These are phyloP conservation scores for Gonioctena quinquepunctata DNA, from an alignment of 1,140 invertebrate genomes.

Conservation along the genomic window DNA sequence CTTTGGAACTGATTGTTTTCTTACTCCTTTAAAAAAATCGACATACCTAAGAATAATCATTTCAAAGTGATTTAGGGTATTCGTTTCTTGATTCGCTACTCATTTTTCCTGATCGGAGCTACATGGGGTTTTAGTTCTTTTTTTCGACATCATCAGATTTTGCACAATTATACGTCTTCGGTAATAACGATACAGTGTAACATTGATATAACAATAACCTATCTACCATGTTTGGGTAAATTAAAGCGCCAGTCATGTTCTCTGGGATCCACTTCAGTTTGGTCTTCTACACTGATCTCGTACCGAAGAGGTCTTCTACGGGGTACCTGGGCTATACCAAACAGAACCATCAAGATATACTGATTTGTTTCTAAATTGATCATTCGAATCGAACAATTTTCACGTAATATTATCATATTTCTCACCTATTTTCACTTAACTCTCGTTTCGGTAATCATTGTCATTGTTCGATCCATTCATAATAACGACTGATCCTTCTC, in stretches of 20 bases:
- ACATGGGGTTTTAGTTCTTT: not conserved
- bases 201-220: slow-evolving; percentile 22
- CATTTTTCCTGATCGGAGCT: not conserved
- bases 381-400: slow-evolving; percentile 15
- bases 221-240: slow-evolving; percentile 55
- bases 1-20: no score
- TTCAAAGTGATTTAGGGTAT: no score
- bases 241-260: slow-evolving; percentile 63
- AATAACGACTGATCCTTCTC: no score
- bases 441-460: no score
- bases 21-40: not conserved
- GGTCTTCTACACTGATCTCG: slow-evolving; percentile 62
- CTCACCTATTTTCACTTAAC: no score
- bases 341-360: slow-evolving; percentile 21
- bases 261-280: slow-evolving; percentile 59
- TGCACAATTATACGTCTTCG: no score
- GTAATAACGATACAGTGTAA: slow-evolving; percentile 7
- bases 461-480: no score
- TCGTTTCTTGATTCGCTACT: no score
- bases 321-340: slow-evolving; percentile 43
- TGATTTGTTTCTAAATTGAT: not conserved
- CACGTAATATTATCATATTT: no score
- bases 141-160: no score
- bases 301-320: slow-evolving; percentile 55
- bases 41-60: not conserved